These are phyloP conservation scores for Nothoprocta pentlandii DNA, from an alignment of 2,113 vertebrate genomes.

Conservation along the genomic window DNA sequence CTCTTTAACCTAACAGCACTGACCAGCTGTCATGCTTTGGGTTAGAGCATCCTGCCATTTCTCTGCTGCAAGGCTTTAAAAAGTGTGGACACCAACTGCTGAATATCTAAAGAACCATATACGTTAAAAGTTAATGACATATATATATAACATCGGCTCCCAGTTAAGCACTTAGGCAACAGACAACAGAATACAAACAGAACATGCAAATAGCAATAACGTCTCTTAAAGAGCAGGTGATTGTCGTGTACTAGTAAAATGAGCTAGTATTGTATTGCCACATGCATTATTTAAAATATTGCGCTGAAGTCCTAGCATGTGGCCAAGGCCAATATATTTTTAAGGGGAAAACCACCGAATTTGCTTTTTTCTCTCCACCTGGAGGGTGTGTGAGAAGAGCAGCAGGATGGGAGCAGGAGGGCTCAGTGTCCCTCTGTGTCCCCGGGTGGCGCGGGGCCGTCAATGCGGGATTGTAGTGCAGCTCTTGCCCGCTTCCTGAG, in stretches of 20 bases:
- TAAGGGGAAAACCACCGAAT: not conserved
- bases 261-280: not conserved
- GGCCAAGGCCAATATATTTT: not conserved
- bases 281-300: slow-evolving; percentile 33
- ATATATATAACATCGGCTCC: not conserved
- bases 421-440: not conserved
- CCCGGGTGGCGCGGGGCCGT: not conserved
- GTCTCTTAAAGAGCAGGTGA: not conserved
- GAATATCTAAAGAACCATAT: not conserved
- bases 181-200: not conserved
- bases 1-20: not conserved
- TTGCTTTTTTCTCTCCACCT: not conserved
- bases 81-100: not conserved
- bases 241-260: not conserved
- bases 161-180: not conserved
- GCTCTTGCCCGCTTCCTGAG: slow-evolving; percentile 12
- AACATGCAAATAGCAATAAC: accelerated
- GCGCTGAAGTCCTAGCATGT: not conserved
- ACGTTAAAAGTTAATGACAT: not conserved
- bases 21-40: not conserved
- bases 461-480: slow-evolving; percentile 7
- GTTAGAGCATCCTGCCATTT: not conserved
- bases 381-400: not conserved
- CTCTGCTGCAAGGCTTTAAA: not conserved
- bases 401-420: accelerated